phyloP scores from a whole-genome alignment of 1,140 invertebrate species.

The Eciton burchellii region DNA sequence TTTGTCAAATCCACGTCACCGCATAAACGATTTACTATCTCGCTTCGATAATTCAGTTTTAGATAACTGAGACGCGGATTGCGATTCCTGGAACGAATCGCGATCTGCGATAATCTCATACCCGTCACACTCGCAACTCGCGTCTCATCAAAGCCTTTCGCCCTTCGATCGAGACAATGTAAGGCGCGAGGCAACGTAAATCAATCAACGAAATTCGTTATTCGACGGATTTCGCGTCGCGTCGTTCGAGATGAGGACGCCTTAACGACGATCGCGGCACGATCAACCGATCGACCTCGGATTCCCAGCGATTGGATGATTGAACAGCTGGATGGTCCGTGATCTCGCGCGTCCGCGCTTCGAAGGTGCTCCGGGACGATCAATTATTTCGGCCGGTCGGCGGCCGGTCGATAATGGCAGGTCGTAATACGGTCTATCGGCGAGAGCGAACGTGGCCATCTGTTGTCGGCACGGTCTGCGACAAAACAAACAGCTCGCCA shows the following conservation, averaged over 20 bases:
- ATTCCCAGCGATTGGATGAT: slow-evolving; percentile 26
- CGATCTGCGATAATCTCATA: slow-evolving; percentile 6
- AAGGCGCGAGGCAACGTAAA: neutral
- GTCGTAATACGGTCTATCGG: slow-evolving; percentile 65
- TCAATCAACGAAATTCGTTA: neutral
- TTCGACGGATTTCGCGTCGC: neutral
- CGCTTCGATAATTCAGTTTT: neutral
- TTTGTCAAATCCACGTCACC: no score
- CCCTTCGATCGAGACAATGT: no score
- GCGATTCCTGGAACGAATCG: neutral
- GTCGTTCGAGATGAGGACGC: slow-evolving; percentile 20
- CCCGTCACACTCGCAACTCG: slow-evolving; percentile 11
- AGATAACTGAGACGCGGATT: no score
- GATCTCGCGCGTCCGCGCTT: slow-evolving; percentile 36
- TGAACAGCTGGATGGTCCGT: slow-evolving; percentile 22
- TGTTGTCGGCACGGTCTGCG: slow-evolving; percentile 73
- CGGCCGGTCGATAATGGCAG: slow-evolving; percentile 60
- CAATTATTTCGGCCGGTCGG: slow-evolving; percentile 61
- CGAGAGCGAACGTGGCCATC: slow-evolving; percentile 62
- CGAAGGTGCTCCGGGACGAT: slow-evolving; percentile 35
- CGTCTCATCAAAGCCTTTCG: slow-evolving; percentile 16
- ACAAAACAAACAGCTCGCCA: slow-evolving; percentile 83
- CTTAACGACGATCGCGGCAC: neutral
- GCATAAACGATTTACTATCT: neutral
- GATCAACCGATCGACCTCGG: neutral